Conservation (phyloP, 2,113 vertebrate species). For the Hemibagrus wyckioides region DNA sequence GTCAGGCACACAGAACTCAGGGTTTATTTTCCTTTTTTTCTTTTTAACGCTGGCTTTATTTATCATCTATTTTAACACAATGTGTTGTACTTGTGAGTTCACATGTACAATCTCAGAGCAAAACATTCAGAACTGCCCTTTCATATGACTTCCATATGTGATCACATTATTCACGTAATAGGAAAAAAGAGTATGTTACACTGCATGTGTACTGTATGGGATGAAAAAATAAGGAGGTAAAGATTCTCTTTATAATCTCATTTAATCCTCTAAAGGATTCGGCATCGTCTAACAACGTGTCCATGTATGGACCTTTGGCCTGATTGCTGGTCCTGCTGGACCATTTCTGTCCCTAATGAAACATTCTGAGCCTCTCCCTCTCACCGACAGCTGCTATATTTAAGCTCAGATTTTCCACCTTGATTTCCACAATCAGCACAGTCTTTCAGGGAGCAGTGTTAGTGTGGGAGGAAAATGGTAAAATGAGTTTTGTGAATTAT, state of each 20-base stretch:
- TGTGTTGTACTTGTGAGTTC: background rate
- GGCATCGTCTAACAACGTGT: background rate
- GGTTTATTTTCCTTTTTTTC: background rate
- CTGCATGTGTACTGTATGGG: background rate
- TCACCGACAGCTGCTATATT: background rate
- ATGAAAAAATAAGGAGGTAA: background rate
- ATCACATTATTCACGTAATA: background rate
- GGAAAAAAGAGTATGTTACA: background rate
- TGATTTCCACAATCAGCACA: background rate
- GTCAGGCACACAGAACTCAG: background rate
- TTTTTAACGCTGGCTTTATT: background rate
- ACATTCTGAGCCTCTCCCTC: background rate
- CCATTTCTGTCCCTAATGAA: background rate
- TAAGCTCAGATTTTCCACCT: background rate
- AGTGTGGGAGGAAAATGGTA: background rate
- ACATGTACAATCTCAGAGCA: background rate
- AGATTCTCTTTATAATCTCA: background rate
- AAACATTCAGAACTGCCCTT: background rate
- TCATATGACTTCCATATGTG: background rate
- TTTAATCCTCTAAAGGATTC: background rate
- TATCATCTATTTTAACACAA: background rate
- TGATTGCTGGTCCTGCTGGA: background rate
- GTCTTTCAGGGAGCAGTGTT: background rate
- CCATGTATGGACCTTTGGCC: slow-evolving; percentile 5
- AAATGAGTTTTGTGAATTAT: background rate